phyloP scores from a whole-genome alignment of 2,797 vertebrate genomes.

The Caiman crocodilus region DNA sequence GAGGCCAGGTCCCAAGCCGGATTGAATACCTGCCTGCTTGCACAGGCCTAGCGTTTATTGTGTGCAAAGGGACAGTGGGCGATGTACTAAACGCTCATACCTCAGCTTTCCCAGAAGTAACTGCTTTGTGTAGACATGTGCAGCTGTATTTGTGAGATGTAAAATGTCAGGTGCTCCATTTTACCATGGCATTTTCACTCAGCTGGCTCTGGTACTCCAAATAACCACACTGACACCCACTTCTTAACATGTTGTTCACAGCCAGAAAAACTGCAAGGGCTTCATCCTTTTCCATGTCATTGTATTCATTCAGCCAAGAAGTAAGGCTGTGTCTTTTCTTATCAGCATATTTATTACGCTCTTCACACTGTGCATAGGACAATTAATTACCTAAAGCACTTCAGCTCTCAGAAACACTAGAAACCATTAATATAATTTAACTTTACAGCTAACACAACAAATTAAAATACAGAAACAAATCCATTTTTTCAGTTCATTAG shows the following conservation, averaged over 20 bases:
- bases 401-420: slow-evolving; percentile 23
- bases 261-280: not conserved
- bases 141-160: rapidly evolving
- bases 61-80: too few species aligned
- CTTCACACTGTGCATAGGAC: not conserved
- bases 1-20: too few species aligned
- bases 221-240: not conserved
- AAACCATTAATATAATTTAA: slow-evolving; percentile 64
- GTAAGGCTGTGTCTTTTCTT: not conserved
- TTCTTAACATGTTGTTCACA: rapidly evolving
- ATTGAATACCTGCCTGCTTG: too few species aligned
- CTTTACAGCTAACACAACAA: slow-evolving; percentile 28
- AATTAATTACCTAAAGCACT: slow-evolving; percentile 56
- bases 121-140: not conserved
- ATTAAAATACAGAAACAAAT: slow-evolving; percentile 48
- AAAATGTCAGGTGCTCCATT: not conserved
- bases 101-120: too few species aligned
- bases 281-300: not conserved
- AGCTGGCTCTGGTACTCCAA: not conserved
- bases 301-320: not conserved
- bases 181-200: not conserved
- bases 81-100: too few species aligned
- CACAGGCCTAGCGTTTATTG: too few species aligned
- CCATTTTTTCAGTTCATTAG: slow-evolving; percentile 8
- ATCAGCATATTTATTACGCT: not conserved